Evolutionary conservation across 1,140 invertebrate genomes (phyloP).

Genomic region (Phymastichus coffea): DNA sequence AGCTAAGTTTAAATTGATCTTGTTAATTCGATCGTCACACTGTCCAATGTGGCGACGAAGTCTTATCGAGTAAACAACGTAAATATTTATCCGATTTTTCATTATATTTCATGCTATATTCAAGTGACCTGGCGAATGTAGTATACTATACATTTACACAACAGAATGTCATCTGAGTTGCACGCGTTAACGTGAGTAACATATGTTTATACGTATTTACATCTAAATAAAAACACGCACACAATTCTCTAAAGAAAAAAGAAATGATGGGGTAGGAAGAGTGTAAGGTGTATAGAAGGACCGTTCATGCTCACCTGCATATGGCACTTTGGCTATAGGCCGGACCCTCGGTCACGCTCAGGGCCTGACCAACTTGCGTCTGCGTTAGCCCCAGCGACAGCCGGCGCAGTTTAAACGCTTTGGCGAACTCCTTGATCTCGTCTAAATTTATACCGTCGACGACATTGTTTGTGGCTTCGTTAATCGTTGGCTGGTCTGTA

Average conservation of each 20-base stretch:
- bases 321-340: conserved; percentile 98
- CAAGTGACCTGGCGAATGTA: conserved; percentile 53
- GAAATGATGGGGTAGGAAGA: conserved; percentile 20
- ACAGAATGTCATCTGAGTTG: background rate
- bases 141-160: background rate
- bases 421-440: conserved; percentile 97
- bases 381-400: conserved; percentile 93
- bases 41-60: no score
- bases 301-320: conserved; percentile 76
- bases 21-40: conserved; percentile 14
- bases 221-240: conserved; percentile 20
- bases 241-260: conserved; percentile 50
- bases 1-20: background rate
- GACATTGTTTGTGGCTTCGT: conserved; percentile 88
- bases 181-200: background rate
- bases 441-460: conserved; percentile 96
- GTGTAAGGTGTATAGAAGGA: background rate
- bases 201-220: no score
- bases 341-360: conserved; percentile 94
- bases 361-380: conserved; percentile 92
- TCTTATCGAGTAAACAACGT: no score
- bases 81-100: no score
- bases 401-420: conserved; percentile 92
- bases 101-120: conserved; percentile 50
- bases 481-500: conserved; percentile 86